Base-by-base conservation (phyloP, 2,113 vertebrate species). In the Paraplagusia blochii region DNA sequence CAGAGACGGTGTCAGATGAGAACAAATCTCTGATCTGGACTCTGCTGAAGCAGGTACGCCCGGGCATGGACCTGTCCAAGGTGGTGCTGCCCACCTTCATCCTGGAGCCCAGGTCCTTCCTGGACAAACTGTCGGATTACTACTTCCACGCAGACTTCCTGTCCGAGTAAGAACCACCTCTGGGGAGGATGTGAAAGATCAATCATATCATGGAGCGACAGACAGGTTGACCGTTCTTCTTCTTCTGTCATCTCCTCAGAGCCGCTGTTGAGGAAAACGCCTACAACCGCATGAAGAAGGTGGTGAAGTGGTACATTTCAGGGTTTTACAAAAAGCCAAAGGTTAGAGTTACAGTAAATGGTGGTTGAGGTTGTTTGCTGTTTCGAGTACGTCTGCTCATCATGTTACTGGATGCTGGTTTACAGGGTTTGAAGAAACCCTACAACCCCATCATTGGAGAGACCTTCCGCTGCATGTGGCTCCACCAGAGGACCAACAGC, bases 301-400 rank as follows among this genome's bases (percentile, higher is more conserved):
- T 99, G 63, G 96, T 98, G 58, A 98, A 96, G 76, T 99, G 96
- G 97, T 99, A 99, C 91, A 93, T 99, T 72, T 99, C 97, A 38
- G 97, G 97, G 66, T 99, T 98, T 87, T 98, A 98, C 88, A 98
- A 98, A 86, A 99, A 98, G 82, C 97, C 97, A 90, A 94, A 98
- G 93, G 97, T 98, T 0, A 66, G 54, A 65, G 1, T 11, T n/a
- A n/a, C n/a, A n/a, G 22, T 29, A 2, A 29, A 2, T 29, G 22
- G 22, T 29, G 22, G 3, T 29, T 6, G 2, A 6, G 22, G 22
- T 2, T 6, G 22, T 29, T 29, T 29, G 22, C 6, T 29, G 6
- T 29, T 29, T 6, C 22, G 6, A 2, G 22, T 29, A 29, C 22
- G 9, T 17, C 15, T 45, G 44, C 8, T 33, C 19, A 11, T 8